A percentile compares a stretch with the other conserved stretches of the same genome.
Conservation (phyloP, 1,140 invertebrate genomes). For the Helicorthomorpha holstii region DNA sequence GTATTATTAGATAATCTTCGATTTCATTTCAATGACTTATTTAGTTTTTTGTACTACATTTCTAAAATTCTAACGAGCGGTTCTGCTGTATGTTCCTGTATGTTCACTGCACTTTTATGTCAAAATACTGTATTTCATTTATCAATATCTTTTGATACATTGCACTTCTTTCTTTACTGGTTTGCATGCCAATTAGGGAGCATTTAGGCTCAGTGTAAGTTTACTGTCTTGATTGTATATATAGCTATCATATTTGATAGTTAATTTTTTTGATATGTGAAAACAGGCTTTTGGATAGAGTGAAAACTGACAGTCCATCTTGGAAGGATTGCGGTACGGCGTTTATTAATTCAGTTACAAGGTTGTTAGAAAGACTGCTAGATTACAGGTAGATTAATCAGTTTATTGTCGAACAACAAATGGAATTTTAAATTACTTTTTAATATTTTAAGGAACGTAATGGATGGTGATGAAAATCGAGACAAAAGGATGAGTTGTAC, state of each 20-base stretch:
- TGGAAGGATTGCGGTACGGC: slow-evolving; percentile 80
- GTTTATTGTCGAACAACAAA: not conserved
- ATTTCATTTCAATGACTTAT: too few relatives aligned
- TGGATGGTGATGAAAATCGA: slow-evolving; percentile 77
- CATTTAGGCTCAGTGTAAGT: slow-evolving; percentile 81
- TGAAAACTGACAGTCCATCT: slow-evolving; percentile 61
- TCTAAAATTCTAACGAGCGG: too few relatives aligned
- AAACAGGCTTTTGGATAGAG: slow-evolving; percentile 49
- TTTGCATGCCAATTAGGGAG: slow-evolving; percentile 42
- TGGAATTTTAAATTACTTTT: not conserved
- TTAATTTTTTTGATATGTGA: slow-evolving; percentile 2
- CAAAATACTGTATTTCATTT: not conserved
- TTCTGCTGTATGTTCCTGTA: too few relatives aligned
- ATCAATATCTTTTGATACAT: slow-evolving; percentile 1
- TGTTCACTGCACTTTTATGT: too few relatives aligned
- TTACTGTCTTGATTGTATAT: not conserved
- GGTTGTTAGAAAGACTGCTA: slow-evolving; percentile 66
- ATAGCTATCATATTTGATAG: not conserved
- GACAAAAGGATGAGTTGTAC: slow-evolving; percentile 94
- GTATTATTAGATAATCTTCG: too few relatives aligned
- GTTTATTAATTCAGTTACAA: slow-evolving; percentile 78
- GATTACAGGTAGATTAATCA: slow-evolving; percentile 45
- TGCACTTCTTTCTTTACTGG: slow-evolving; percentile 2
- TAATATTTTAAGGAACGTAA: slow-evolving; percentile 45
- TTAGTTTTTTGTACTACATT: too few relatives aligned